A percentile compares a stretch with the other conserved stretches of the same genome.
phyloP scores from a whole-genome alignment of 2,113 vertebrate genomes.

The Pyxicephalus adspersus region DNA sequence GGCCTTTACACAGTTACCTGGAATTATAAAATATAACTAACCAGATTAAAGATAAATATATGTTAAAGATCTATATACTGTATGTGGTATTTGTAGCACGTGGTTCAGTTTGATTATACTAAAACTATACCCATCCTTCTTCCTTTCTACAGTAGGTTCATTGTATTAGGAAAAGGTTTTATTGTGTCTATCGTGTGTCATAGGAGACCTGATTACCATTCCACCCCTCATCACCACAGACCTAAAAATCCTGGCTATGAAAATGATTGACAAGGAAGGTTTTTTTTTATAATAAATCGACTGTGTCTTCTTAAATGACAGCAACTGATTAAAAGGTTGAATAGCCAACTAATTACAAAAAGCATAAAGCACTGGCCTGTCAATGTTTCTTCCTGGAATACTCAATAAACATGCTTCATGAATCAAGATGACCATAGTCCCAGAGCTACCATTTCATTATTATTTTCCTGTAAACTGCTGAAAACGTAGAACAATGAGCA shows the following conservation, averaged over 20 bases:
- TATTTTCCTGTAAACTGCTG: too few relatives aligned
- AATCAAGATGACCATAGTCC: neutral
- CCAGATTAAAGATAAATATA: too few relatives aligned
- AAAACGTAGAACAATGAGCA: too few relatives aligned
- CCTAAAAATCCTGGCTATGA: neutral
- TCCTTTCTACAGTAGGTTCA: too few relatives aligned
- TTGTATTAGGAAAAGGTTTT: too few relatives aligned
- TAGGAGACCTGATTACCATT: neutral
- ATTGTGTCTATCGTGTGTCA: neutral
- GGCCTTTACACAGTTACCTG: too few relatives aligned
- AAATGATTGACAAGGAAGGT: neutral
- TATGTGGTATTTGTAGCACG: too few relatives aligned
- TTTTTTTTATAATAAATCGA: neutral
- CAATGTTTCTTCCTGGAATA: neutral
- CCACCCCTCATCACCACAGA: neutral
- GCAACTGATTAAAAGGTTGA: neutral
- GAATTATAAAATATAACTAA: too few relatives aligned
- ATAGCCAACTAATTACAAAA: neutral
- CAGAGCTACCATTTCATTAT: neutral
- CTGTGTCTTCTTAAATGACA: neutral
- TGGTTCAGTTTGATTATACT: too few relatives aligned
- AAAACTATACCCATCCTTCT: too few relatives aligned
- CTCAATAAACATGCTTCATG: neutral
- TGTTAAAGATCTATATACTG: too few relatives aligned
- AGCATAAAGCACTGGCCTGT: neutral